Percentiles rank a stretch among this genome's conserved stretches.
Evolutionary conservation across 2,797 vertebrate species (phyloP).

Genomic region (Anabas testudineus): DNA sequence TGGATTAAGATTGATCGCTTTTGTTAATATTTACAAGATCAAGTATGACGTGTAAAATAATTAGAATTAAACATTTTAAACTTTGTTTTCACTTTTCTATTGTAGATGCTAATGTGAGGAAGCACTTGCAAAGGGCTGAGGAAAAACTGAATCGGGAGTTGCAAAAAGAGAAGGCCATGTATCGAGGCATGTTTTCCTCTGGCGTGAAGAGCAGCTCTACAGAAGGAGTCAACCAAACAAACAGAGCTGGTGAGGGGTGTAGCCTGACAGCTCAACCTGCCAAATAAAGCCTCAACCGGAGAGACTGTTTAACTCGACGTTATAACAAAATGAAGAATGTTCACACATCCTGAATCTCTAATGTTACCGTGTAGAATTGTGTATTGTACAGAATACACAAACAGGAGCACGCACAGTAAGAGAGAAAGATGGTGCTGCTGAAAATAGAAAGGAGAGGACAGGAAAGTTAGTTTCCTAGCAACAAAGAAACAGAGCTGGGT

Average conservation of each 20-base stretch:
- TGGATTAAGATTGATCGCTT: too few species aligned
- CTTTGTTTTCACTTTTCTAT: slow-evolving; percentile 3
- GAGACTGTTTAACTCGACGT: slow-evolving; percentile 35
- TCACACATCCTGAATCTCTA: slow-evolving; percentile 2
- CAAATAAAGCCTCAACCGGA: slow-evolving; percentile 45
- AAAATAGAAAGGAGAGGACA: slow-evolving; percentile 64
- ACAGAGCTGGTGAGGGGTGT: slow-evolving; percentile 54
- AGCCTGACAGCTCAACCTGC: slow-evolving; percentile 19
- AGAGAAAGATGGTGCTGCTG: slow-evolving; percentile 55
- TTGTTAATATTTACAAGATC: too few species aligned
- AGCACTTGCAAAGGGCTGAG: slow-evolving; percentile 87
- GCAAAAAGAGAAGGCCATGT: slow-evolving; percentile 88
- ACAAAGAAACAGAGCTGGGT: slow-evolving; percentile 57
- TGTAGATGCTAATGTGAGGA: slow-evolving; percentile 87
- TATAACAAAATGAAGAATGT: slow-evolving; percentile 33
- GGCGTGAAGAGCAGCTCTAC: slow-evolving; percentile 48
- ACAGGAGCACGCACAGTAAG: slow-evolving; percentile 16
- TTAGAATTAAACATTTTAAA: neutral
- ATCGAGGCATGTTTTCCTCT: slow-evolving; percentile 89
- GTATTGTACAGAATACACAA: slow-evolving; percentile 13
- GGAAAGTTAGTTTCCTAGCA: slow-evolving; percentile 75
- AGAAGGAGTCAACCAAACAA: slow-evolving; percentile 66
- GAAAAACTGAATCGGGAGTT: slow-evolving; percentile 86
- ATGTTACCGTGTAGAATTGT: slow-evolving; percentile 13
- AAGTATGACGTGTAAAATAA: too few species aligned